Percentiles rank a stretch among this genome's conserved stretches.
Evolutionary conservation across 1,140 invertebrate genomes (phyloP).

Genomic region (Stratiolaelaps scimitus): DNA sequence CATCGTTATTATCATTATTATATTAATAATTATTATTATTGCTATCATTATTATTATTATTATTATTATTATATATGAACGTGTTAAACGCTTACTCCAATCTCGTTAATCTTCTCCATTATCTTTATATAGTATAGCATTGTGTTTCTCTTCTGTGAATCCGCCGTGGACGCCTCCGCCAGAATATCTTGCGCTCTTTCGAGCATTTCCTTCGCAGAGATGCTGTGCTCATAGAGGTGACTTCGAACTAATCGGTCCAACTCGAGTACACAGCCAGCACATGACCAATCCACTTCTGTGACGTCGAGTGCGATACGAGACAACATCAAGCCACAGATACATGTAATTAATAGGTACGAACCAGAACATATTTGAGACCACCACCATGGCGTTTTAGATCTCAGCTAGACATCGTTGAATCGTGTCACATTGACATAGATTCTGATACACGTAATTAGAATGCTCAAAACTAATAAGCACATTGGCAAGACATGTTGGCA

Average conservation of each 20-base stretch:
- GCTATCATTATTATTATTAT: no score
- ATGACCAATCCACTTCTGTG: slow-evolving; percentile 8
- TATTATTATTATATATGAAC: no score
- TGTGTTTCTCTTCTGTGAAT: neutral
- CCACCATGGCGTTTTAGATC: neutral
- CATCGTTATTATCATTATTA: no score
- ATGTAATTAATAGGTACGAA: neutral
- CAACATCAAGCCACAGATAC: neutral
- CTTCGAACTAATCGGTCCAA: neutral
- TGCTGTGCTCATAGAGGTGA: neutral
- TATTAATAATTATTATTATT: no score
- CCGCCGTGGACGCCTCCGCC: neutral
- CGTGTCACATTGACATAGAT: neutral
- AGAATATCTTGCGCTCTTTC: neutral
- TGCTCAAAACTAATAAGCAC: neutral
- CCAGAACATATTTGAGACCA: neutral
- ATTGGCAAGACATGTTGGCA: neutral
- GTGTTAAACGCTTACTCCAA: slow-evolving; percentile 23
- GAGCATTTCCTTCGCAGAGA: neutral
- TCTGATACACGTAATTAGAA: neutral
- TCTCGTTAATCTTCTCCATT: neutral
- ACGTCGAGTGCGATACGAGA: neutral
- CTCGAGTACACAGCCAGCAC: slow-evolving; percentile 10
- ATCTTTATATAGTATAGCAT: slow-evolving; percentile 4
- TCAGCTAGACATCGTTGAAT: neutral